These are phyloP conservation scores for Lytechinus variegatus DNA, from an alignment of 35 echinoderm and acorn worm genomes.

Conservation along the genomic window DNA sequence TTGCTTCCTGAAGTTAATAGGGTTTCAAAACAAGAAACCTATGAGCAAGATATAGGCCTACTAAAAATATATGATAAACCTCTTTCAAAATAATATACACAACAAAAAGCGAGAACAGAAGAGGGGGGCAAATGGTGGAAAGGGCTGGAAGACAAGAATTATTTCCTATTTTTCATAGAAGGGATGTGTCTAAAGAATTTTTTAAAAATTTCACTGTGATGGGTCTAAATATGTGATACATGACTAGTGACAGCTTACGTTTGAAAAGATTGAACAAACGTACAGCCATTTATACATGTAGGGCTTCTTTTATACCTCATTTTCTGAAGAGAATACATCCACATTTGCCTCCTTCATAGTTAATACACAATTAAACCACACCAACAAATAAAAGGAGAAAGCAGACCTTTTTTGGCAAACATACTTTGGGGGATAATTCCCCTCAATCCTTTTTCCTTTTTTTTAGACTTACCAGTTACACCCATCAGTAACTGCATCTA, in stretches of 20 bases:
- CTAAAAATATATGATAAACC: too few species aligned
- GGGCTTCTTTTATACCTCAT: not conserved
- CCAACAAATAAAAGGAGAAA: not conserved
- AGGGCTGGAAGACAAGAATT: too few species aligned
- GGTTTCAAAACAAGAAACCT: not conserved
- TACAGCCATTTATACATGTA: not conserved
- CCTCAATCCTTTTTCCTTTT: not conserved
- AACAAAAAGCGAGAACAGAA: too few species aligned
- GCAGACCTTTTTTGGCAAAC: not conserved
- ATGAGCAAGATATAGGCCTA: not conserved
- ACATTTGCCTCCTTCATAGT: not conserved
- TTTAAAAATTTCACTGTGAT: too few species aligned
- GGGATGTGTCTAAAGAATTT: too few species aligned
- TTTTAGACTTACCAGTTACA: not conserved
- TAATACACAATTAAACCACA: not conserved
- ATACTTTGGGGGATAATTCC: not conserved
- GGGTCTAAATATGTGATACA: too few species aligned
- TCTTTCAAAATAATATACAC: too few species aligned
- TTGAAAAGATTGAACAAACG: not conserved
- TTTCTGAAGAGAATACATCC: not conserved
- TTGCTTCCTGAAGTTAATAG: not conserved
- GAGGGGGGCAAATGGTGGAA: too few species aligned
- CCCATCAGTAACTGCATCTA: not conserved
- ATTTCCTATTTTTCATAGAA: too few species aligned
- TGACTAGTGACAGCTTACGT: too few species aligned